Evolutionary conservation across 1,140 invertebrate genomes (phyloP).

Genomic region (Notospermus geniculatus): DNA sequence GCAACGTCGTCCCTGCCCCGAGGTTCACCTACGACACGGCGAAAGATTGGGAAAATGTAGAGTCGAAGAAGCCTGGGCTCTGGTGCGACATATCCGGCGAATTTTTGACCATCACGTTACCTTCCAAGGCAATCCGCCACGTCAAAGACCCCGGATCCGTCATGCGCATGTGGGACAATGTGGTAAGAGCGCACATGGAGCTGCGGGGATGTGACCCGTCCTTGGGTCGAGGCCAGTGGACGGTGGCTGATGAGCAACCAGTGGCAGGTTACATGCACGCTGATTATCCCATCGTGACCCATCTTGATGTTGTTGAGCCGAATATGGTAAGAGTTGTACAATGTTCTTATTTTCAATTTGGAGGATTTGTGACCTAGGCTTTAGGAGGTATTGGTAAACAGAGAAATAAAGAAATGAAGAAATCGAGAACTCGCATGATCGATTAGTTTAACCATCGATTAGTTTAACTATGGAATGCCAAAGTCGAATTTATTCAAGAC

Average conservation of each 20-base stretch:
- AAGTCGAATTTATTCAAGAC: too few relatives aligned
- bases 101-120: conserved; percentile 28
- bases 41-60: too few relatives aligned
- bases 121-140: conserved; percentile 22
- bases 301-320: conserved; percentile 27
- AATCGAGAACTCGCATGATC: too few relatives aligned
- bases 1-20: too few relatives aligned
- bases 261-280: conserved; percentile 29
- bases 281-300: conserved; percentile 34
- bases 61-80: conserved; percentile 18
- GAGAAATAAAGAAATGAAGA: too few relatives aligned
- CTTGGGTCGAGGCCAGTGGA: conserved; percentile 20
- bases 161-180: conserved; percentile 25
- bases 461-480: too few relatives aligned
- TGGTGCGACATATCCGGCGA: conserved; percentile 32
- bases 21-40: too few relatives aligned
- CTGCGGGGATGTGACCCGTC: conserved; percentile 22
- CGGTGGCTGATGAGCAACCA: conserved; percentile 30
- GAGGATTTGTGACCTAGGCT: too few relatives aligned
- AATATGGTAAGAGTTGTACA: conserved; percentile 6
- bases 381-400: too few relatives aligned
- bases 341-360: too few relatives aligned
- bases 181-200: conserved; percentile 22
- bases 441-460: too few relatives aligned
- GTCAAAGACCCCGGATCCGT: conserved; percentile 20